Evolutionary conservation across 2,888 invertebrate species (phyloP).

Genomic region (Icerya purchasi): DNA sequence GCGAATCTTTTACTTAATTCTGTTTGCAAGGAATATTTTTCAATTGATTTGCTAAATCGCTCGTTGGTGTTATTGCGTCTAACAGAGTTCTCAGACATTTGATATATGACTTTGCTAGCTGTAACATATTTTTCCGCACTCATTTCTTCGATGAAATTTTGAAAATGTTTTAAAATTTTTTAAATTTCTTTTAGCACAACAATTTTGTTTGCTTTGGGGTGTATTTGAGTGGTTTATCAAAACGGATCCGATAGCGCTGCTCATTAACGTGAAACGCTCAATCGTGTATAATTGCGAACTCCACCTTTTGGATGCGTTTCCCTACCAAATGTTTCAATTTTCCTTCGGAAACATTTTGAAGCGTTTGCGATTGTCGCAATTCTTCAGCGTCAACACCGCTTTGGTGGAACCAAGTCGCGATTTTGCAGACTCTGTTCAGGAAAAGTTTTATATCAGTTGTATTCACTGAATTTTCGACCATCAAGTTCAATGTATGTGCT

Average conservation of each 20-base stretch:
- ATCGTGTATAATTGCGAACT: too few relatives aligned
- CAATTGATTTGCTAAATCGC: neutral
- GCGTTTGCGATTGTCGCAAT: too few relatives aligned
- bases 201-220: slow-evolving; percentile 14
- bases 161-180: slow-evolving; percentile 13
- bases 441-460: neutral
- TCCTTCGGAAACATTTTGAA: too few relatives aligned
- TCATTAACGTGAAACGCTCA: neutral
- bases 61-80: neutral
- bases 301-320: too few relatives aligned
- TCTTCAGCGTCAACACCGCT: neutral
- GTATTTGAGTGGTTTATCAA: slow-evolving; percentile 1
- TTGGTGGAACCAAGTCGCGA: neutral
- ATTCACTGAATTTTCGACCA: too few relatives aligned
- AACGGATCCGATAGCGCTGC: neutral
- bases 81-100: slow-evolving; percentile 6
- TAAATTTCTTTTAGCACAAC: slow-evolving; percentile 12
- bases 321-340: too few relatives aligned
- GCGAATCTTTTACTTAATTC: slow-evolving; percentile 1
- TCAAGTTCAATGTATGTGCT: neutral
- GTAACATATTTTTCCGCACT: slow-evolving; percentile 16
- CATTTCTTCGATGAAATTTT: slow-evolving; percentile 14
- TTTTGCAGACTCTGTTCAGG: neutral
- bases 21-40: neutral
- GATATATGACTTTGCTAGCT: slow-evolving; percentile 14